phyloP scores from a whole-genome alignment of 2,888 invertebrate species.

The Polyploca ridens region DNA sequence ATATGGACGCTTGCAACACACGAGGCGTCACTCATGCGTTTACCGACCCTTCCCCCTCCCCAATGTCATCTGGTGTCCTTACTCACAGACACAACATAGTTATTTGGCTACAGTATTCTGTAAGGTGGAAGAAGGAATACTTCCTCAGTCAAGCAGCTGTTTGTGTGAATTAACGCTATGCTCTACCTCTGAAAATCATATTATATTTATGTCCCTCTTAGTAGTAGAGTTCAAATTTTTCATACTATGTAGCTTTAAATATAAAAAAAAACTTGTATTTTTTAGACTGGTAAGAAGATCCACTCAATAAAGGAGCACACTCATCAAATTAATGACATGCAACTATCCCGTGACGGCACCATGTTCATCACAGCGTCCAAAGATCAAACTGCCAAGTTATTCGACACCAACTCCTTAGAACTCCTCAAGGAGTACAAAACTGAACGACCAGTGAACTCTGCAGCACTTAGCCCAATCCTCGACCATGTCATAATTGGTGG shows the following conservation, averaged over 20 bases:
- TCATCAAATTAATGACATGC: constrained; percentile 97
- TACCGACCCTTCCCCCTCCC: no score
- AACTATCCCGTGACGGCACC: constrained; percentile 95
- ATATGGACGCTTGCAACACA: no score
- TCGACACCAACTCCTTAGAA: constrained; percentile 94
- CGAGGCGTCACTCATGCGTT: no score
- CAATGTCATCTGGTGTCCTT: no score
- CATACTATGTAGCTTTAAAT: not conserved
- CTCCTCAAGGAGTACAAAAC: constrained; percentile 98
- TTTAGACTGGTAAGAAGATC: constrained; percentile 92
- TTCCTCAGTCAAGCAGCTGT: no score
- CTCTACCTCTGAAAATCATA: no score
- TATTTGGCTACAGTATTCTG: no score
- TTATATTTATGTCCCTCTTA: not conserved
- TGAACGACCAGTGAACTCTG: constrained; percentile 98
- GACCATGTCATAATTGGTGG: constrained; percentile 99
- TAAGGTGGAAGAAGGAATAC: no score
- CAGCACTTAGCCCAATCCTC: constrained; percentile 96
- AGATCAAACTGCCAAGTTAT: constrained; percentile 97
- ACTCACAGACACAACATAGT: no score
- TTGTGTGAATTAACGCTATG: no score
- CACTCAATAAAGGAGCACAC: constrained; percentile 92
- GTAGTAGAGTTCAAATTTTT: not conserved
- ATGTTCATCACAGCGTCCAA: constrained; percentile 99
- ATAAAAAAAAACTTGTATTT: not conserved